Evolutionary conservation across 2,888 invertebrate species (phyloP), one percentile per base, ranked within the genome.

Genomic region (Eilema sororculum): DNA sequence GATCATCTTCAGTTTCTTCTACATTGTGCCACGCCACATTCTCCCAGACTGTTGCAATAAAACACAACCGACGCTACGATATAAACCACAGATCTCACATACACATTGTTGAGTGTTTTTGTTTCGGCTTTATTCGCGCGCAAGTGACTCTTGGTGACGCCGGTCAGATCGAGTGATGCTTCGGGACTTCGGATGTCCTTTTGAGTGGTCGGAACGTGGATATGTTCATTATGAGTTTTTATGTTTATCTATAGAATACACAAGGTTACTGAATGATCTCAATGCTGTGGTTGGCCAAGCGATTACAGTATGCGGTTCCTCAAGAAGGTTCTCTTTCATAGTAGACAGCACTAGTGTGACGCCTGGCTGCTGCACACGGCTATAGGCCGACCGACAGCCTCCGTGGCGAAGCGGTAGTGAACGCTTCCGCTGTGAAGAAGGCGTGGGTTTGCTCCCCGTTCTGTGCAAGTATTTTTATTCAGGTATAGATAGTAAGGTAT

Each of bases 51-150:
- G 58, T 24, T 74, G 74, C 81, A 84, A 84, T 89, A 90, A 89
- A 90, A 89, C 85, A 86, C 89, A 90, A 88, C 80, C 78, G 79
- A 76, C 82, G 82, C 77, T 78, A 72, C 70, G 78, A 81, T 83
- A 88, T 90, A 90, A 90, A 89, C 80, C 84, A 81, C 90, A 90
- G 90, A 90, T 85, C 79, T 80, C 76, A 80, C 80, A 68, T 82
- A 79, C 80, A 83, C 81, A 82, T 81, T 80, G 77, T 81, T 77
- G 76, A 83, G 80, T 80, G 79, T 79, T 85, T 78, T 64, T 75
- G 75, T 82, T 79, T 80, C 77, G 76, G 74, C 78, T 84, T 83
- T 84, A 84, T 86, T 82, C 76, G 77, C 73, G 68, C 74, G 76
- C 71, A 65, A 79, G 83, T 75, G 86, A 68, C 74, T 64, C 81